A percentile compares a stretch with the other conserved stretches of the same genome.
Conservation (phyloP, 2,113 vertebrate genomes). For the Pyrgilauda ruficollis region DNA sequence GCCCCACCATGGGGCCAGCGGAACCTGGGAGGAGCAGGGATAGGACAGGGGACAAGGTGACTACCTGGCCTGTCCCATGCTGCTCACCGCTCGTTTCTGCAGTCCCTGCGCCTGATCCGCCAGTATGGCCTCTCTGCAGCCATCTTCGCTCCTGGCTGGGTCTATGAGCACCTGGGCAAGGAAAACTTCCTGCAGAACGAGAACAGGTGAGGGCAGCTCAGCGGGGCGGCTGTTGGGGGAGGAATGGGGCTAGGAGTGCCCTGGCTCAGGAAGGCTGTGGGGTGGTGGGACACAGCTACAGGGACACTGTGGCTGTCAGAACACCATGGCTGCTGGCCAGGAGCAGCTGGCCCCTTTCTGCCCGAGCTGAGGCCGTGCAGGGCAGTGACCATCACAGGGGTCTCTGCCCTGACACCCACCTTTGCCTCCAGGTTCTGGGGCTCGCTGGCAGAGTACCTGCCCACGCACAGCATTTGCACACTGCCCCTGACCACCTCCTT, state of each 20-base stretch:
- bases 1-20: background rate
- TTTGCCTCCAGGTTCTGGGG: constrained; percentile 83
- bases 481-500: constrained; percentile 90
- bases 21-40: background rate
- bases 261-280: background rate
- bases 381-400: accelerated
- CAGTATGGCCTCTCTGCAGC: constrained; percentile 83
- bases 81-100: background rate
- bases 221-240: accelerated
- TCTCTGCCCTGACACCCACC: background rate
- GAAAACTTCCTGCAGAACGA: constrained; percentile 84
- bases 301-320: background rate
- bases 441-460: constrained; percentile 74
- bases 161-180: constrained; percentile 87
- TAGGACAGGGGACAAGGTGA: background rate
- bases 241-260: accelerated
- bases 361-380: accelerated
- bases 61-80: accelerated
- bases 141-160: constrained; percentile 96
- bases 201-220: constrained; percentile 79
- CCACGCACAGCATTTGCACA: constrained; percentile 74
- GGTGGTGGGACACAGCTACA: accelerated
- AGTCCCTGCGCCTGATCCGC: constrained; percentile 88
- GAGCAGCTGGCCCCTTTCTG: background rate
- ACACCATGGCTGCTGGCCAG: background rate